Percentiles rank a stretch among this genome's conserved stretches.
These are phyloP conservation scores for Eudyptes chrysolophus DNA, from an alignment of 2,113 vertebrate species.

Conservation along the genomic window DNA sequence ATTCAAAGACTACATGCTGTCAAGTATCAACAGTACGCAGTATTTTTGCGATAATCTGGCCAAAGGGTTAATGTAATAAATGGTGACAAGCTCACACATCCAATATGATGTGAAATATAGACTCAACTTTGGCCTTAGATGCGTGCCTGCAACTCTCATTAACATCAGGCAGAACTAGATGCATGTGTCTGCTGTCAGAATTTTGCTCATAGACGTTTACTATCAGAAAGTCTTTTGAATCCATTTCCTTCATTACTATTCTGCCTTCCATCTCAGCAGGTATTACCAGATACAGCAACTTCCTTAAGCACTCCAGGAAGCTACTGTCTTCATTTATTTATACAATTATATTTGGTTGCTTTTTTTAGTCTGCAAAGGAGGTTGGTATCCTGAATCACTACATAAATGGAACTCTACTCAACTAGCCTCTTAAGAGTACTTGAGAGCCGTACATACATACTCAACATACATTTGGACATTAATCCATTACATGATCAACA, in stretches of 20 bases:
- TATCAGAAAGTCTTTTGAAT: not conserved
- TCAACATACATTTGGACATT: rapidly evolving
- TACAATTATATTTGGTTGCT: not conserved
- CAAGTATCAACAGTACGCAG: not conserved
- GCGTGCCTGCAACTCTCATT: not conserved
- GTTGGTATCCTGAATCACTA: not conserved
- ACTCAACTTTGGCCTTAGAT: not conserved
- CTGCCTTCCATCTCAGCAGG: not conserved
- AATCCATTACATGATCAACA: not conserved
- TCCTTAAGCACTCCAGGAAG: not conserved
- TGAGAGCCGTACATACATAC: not conserved
- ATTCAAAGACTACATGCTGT: slow-evolving; percentile 26
- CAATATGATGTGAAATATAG: not conserved
- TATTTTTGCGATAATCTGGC: slow-evolving; percentile 15
- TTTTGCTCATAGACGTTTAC: not conserved
- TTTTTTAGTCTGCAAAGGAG: not conserved
- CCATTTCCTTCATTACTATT: not conserved
- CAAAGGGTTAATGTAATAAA: slow-evolving; percentile 28
- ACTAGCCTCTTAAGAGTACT: too few species aligned
- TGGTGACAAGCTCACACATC: not conserved
- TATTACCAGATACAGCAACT: not conserved
- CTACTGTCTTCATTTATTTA: not conserved
- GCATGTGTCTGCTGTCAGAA: not conserved
- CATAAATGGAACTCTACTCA: not conserved
- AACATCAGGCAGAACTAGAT: not conserved